Evolutionary conservation across 2,888 invertebrate genomes (phyloP).

Genomic region (Heterodera filipjevi): DNA sequence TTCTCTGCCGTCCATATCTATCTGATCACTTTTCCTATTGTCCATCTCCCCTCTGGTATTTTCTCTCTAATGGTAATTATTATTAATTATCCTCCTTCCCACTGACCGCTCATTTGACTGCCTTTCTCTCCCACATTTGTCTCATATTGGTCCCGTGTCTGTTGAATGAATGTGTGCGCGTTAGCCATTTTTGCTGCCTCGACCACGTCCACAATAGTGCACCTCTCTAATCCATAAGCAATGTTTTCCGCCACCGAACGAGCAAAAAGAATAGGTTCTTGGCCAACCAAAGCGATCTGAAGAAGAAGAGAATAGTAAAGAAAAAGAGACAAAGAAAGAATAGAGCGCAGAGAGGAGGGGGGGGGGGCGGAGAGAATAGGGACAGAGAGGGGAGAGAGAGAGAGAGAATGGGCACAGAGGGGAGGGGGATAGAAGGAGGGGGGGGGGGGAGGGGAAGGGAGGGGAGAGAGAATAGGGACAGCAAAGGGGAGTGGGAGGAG

Average conservation of each 20-base stretch:
- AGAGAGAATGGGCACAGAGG: too few relatives aligned
- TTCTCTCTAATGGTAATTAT: too few relatives aligned
- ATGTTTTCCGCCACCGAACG: slow-evolving; percentile 65
- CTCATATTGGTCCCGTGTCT: slow-evolving; percentile 66
- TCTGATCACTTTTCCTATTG: not conserved
- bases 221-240: slow-evolving; percentile 57
- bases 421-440: too few relatives aligned
- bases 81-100: not conserved
- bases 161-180: slow-evolving; percentile 67
- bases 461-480: too few relatives aligned
- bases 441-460: not conserved
- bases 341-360: too few relatives aligned
- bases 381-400: too few relatives aligned
- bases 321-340: too few relatives aligned
- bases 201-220: slow-evolving; percentile 49
- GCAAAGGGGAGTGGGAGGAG: too few relatives aligned
- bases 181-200: slow-evolving; percentile 67
- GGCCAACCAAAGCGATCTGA: slow-evolving; percentile 67
- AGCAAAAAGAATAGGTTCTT: slow-evolving; percentile 68
- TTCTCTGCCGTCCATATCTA: too few relatives aligned
- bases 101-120: slow-evolving; percentile 66
- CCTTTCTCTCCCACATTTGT: slow-evolving; percentile 68
- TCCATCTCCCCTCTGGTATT: not conserved
- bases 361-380: too few relatives aligned
- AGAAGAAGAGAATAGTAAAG: too few relatives aligned